Base-by-base conservation (phyloP, 2,113 vertebrate species). In the Thunnus maccoyii region DNA sequence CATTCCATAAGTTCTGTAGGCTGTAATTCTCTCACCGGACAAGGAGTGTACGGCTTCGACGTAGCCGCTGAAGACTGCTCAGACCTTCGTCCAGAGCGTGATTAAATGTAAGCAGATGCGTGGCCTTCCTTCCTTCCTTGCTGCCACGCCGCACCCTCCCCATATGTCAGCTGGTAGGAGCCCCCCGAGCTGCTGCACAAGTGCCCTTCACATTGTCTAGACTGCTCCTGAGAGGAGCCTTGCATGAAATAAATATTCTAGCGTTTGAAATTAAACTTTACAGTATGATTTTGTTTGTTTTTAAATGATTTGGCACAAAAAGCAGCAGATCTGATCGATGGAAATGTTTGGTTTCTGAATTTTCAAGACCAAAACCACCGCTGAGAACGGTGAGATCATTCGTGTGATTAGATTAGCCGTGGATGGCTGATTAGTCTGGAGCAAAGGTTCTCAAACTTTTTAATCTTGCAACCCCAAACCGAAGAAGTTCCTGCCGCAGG, bases 361-460 rank as follows among this genome's bases (percentile, higher is more conserved):
- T 22, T 22, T 52, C 9, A 4, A 52, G 51, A 25, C 16, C 75
- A 79, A 79, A 86, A 69, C 60, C n/a, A 65, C 74, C 22, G 17
- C 41, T 2, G 41, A 72, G 88, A 84, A 75, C 22, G 32, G 82
- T 72, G 79, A 81, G 86, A 88, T 89, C 82, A 84, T 66, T 88
- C 47, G 85, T 89, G 81, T 91, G 82, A 91, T 91, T 85, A 85
- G 86, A 89, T 92, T 92, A 91, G 60, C 18, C 27, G 22, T 2
- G 82, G 80, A 41, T 85, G 89, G 68, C 75, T 87, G 88, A 88
- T 83, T 90, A 82, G 83, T 88, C 90, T 91, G 86, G 80, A 79
- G 80, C 86, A 91, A 86, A 88, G 88, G 86, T 85, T 85, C 58
- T 84, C 80, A 77, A 91, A 91, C 84, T 88, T 93, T 88, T 88